A percentile compares a stretch with the other conserved stretches of the same genome.
These are phyloP conservation scores for Diaprepes abbreviatus DNA, from an alignment of 2,888 invertebrate genomes.

Conservation along the genomic window DNA sequence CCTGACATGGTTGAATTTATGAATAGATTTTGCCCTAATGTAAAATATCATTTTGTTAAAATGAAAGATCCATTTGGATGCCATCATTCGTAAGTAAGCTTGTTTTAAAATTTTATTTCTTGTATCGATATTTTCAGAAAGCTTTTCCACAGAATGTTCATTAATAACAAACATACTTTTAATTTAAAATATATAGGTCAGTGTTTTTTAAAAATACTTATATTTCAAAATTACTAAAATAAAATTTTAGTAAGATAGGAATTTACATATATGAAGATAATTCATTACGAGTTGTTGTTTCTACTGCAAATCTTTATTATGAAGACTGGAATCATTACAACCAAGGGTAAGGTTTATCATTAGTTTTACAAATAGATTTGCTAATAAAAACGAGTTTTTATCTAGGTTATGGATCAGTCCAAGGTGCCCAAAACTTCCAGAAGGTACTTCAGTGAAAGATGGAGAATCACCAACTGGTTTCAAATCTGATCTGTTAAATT, in stretches of 20 bases:
- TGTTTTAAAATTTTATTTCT: too few species aligned
- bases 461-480: constrained; percentile 91
- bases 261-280: constrained; percentile 85
- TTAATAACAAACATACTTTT: too few species aligned
- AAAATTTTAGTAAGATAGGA: constrained; percentile 83
- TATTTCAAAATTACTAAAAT: not conserved
- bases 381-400: constrained; percentile 39
- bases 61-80: constrained; percentile 86
- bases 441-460: constrained; percentile 68
- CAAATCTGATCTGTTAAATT: constrained; percentile 82
- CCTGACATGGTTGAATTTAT: constrained; percentile 67
- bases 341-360: constrained; percentile 77
- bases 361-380: too few species aligned
- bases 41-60: constrained; percentile 77
- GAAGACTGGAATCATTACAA: constrained; percentile 96
- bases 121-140: too few species aligned
- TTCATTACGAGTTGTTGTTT: constrained; percentile 87
- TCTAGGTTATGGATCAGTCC: constrained; percentile 91
- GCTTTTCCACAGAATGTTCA: too few species aligned
- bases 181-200: too few species aligned
- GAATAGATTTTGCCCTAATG: constrained; percentile 73
- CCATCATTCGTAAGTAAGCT: constrained; percentile 82
- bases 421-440: constrained; percentile 76
- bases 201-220: too few species aligned
- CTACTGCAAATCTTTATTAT: constrained; percentile 91